A percentile compares a stretch with the other conserved stretches of the same genome.
Evolutionary conservation across 2,888 invertebrate genomes (phyloP).

Genomic region (Gerris lacustris): DNA sequence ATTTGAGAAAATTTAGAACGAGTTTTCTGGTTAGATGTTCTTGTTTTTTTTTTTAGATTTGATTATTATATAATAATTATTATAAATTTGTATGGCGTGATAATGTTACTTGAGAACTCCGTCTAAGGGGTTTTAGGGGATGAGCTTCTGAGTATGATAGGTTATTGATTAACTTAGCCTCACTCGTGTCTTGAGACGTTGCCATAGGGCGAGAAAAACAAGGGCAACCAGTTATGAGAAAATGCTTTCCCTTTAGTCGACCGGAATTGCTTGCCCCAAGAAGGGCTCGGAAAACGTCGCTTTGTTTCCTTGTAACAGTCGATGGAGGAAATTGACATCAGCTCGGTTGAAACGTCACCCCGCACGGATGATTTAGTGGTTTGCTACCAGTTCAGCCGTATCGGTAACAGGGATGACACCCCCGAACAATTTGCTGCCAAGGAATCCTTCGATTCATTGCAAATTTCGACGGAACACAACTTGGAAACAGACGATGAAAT

Average conservation of each 20-base stretch:
- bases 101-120: too few relatives aligned
- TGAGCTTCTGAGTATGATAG: neutral
- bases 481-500: neutral
- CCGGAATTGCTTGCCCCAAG: too few relatives aligned
- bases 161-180: neutral
- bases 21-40: too few relatives aligned
- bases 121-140: neutral
- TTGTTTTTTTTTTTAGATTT: too few relatives aligned
- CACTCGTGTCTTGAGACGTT: neutral
- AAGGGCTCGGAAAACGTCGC: too few relatives aligned
- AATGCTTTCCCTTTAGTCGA: too few relatives aligned
- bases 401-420: neutral
- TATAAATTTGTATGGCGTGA: too few relatives aligned
- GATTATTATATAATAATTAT: too few relatives aligned
- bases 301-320: too few relatives aligned
- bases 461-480: neutral
- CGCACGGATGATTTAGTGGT: neutral
- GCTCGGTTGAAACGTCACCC: neutral
- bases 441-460: too few relatives aligned
- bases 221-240: neutral
- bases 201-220: slow-evolving; percentile 5
- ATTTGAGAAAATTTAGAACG: too few relatives aligned
- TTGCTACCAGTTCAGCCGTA: neutral
- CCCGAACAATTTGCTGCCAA: too few relatives aligned
- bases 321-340: neutral